Evolutionary conservation across 2,113 vertebrate genomes (phyloP), one percentile per base, ranked within the genome.

Genomic region (Pachyramphus minor): DNA sequence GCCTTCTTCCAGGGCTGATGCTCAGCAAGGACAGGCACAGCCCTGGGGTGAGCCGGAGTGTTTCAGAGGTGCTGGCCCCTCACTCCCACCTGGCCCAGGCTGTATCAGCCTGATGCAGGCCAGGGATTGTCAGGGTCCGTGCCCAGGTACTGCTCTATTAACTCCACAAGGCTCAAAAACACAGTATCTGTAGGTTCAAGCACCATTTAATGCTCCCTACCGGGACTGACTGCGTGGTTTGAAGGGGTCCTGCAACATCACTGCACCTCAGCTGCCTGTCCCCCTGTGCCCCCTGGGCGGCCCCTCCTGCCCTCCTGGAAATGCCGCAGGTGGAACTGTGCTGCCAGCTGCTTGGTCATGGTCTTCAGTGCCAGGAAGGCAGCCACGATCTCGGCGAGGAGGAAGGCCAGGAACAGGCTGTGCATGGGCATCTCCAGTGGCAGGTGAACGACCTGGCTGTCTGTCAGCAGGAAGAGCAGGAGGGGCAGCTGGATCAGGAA

Each of bases 381-480:
- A 1, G 98, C 95, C 7, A 66, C 12, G 4, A 98, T 95, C 97
- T 99, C 98, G 0, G 89, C 67, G 3, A 98, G 24, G 11, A 99
- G 96, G 87, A 99, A 98, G 81, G 91, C 30, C 63, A 99, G 96
- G 89, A 98, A 97, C 50, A 99, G 39, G 56, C 95, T 95, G 97
- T 99, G 98, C 53, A 98, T 35, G 0, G 96, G 97, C 60, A 93
- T 75, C 96, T 99, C 99, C 89, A 99, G 97, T 0, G 98, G 98
- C n/a, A 98, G 95, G 77, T 96, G 96, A 82, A 98, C 31, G 68
- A 97, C 80, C 20, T 95, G 97, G 74, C 97, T 95, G 66, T 99
- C 98, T 0, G 52, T 98, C 93, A 99, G 93, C 93, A 99, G 98
- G 95, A 99, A 99, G 37, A 99, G 98, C 85, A 99, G 93, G n/a